These are phyloP conservation scores for Odocoileus virginianus DNA, from an alignment of 2,113 vertebrate species.

Conservation along the genomic window DNA sequence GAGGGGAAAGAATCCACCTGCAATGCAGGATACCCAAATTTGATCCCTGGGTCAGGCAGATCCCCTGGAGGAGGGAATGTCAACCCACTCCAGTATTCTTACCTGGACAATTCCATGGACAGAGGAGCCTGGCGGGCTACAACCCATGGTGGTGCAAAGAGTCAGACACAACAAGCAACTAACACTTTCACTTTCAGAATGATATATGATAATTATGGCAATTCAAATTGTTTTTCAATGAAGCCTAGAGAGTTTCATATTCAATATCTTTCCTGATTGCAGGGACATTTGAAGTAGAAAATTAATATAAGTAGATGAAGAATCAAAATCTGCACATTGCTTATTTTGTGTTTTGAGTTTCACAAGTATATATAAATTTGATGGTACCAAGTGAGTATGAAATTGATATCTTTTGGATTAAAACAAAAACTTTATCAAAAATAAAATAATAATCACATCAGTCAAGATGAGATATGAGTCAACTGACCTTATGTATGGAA, in stretches of 20 bases:
- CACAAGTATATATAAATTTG: not conserved
- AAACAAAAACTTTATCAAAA: not conserved
- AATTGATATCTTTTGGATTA: not conserved
- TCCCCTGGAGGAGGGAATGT: not conserved
- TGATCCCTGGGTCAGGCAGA: not conserved
- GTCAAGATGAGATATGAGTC: not conserved
- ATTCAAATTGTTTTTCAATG: slow-evolving; percentile 74
- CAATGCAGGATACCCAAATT: not conserved
- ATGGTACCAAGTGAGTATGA: not conserved
- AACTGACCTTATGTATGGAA: not conserved
- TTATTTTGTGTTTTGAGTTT: slow-evolving; percentile 2
- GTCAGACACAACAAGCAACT: not conserved
- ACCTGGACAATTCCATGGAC: not conserved
- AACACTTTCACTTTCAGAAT: not conserved
- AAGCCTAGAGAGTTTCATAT: slow-evolving; percentile 48
- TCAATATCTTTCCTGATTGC: slow-evolving; percentile 68
- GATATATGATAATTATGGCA: slow-evolving; percentile 73
- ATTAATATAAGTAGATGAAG: slow-evolving; percentile 47
- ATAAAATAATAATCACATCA: not conserved
- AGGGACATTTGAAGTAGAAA: slow-evolving; percentile 62
- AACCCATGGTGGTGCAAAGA: not conserved
- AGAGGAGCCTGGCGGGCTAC: not conserved
- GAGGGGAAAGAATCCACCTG: not conserved
- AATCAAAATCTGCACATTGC: slow-evolving; percentile 29
- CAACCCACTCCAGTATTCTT: not conserved